Conservation (phyloP, 2,113 vertebrate genomes). For the Corythornis vintsioides region DNA sequence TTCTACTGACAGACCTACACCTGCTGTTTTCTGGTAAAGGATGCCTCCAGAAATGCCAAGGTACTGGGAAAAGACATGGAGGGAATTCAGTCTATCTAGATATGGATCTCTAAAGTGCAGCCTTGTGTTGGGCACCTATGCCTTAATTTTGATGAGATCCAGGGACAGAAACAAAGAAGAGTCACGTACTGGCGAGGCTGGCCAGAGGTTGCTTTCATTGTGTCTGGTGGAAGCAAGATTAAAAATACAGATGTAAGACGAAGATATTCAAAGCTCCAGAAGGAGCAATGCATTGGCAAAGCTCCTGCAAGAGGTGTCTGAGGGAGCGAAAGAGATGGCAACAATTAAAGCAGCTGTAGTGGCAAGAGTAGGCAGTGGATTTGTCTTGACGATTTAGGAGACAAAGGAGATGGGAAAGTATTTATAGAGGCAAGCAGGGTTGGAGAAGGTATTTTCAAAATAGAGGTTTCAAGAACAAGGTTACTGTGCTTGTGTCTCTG, state of each 20-base stretch:
- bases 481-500: conserved; percentile 59
- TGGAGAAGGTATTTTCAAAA: conserved; percentile 70
- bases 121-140: not conserved
- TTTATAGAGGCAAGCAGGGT: conserved; percentile 62
- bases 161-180: not conserved
- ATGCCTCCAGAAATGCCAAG: not conserved
- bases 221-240: not conserved
- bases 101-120: not conserved
- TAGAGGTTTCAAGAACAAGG: conserved; percentile 66
- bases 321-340: conserved; percentile 29
- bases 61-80: not conserved
- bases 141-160: not conserved
- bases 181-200: not conserved
- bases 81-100: not conserved
- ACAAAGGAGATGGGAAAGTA: conserved; percentile 62
- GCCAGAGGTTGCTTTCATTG: not conserved
- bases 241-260: not conserved
- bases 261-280: not conserved
- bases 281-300: not conserved
- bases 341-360: conserved; percentile 37
- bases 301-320: conserved; percentile 36
- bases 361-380: conserved; percentile 56
- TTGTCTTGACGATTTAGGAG: conserved; percentile 34
- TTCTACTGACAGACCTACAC: fast-evolving
- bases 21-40: not conserved